Base-by-base conservation (phyloP, 2,797 vertebrate species). In the Darevskia nairensis region DNA sequence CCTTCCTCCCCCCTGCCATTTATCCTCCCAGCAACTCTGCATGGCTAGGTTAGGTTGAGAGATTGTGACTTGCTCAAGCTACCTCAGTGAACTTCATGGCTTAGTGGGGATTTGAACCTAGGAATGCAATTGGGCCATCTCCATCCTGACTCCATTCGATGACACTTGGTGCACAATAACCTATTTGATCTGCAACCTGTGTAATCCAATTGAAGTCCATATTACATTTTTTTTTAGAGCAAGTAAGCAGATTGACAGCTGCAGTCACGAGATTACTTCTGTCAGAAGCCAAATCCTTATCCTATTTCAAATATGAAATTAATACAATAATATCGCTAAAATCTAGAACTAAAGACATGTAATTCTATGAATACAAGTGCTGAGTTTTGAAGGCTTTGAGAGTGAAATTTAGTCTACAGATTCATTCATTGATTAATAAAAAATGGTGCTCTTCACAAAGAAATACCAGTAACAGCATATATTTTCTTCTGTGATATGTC, bases 391-490 rank as follows among this genome's bases (percentile, higher is more conserved):
- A 29, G 21, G 87, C 44, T 90, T 25, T 77, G 86, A 86, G 78
- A 91, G 71, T 78, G 86, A 87, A 91, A 76, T 35, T 85, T 88
- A 89, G 81, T 85, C 90, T 87, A 91, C 82, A 78, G 88, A 23
- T 93, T 90, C 86, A 89, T 55, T 19, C 83, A 87, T n/a, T 1
- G 90, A 85, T 89, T 93, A 93, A 94, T 88, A 93, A 95, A 94
- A 92, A 72, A 91, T 89, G 91, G 92, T 90, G 89, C 23, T 94
- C 93, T 93, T 93, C 80, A 82, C 76, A 80, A 93, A 93, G 83
- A 95, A 84, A 50, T 93, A 81, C 80, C 78, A 35, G 72, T 82
- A 95, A 80, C 86, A 92, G 88, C 80, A 85, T 35, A 87, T 23
- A 50, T 89, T 90, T 93, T 91, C 80, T 90, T 80, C 41, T 83